Conservation (phyloP, 2,797 vertebrate genomes). For the Tokudaia muenninki region DNA sequence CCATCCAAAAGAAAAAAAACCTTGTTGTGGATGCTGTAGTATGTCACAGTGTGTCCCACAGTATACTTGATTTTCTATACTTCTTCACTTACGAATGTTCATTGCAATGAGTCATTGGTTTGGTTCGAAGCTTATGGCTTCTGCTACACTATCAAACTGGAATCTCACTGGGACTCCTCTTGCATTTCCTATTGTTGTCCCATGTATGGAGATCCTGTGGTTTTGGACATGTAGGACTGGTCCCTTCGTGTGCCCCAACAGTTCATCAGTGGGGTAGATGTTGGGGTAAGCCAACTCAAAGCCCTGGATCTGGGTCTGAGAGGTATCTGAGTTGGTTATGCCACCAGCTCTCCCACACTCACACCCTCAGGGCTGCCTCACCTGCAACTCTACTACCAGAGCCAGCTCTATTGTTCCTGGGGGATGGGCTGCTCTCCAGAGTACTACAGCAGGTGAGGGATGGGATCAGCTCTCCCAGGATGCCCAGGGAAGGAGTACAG, state of each 20-base stretch:
- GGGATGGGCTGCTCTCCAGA: background rate
- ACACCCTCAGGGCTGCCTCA: background rate
- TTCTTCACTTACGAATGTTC: background rate
- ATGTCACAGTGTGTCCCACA: background rate
- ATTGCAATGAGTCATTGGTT: background rate
- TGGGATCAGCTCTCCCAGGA: background rate
- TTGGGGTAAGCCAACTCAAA: background rate
- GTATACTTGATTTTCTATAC: background rate
- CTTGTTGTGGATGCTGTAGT: background rate
- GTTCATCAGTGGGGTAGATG: background rate
- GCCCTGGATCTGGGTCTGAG: background rate
- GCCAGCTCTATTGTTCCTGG: background rate
- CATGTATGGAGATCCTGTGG: background rate
- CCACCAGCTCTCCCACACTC: background rate
- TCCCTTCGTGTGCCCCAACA: background rate
- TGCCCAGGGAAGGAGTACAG: background rate
- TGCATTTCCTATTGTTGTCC: background rate
- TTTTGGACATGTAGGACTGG: background rate
- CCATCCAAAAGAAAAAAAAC: background rate
- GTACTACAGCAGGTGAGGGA: background rate
- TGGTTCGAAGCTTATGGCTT: background rate
- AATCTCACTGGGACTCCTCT: background rate
- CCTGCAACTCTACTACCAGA: background rate
- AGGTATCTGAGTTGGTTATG: background rate
- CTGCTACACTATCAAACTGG: background rate